phyloP scores from a whole-genome alignment of 2,888 invertebrate species.

The Clostera curtula region DNA sequence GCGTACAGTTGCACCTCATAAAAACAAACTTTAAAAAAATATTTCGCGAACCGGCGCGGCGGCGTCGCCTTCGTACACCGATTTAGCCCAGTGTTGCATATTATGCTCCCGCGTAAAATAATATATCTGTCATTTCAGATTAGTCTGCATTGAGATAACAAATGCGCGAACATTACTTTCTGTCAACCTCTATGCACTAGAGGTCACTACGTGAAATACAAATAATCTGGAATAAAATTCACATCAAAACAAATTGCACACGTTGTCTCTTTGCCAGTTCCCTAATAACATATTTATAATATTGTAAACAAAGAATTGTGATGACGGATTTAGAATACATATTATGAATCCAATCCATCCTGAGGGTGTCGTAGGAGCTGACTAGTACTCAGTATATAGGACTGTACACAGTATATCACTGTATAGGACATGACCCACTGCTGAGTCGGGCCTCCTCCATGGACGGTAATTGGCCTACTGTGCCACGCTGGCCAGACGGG shows the following conservation, averaged over 20 bases:
- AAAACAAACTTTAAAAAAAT: slow-evolving; percentile 62
- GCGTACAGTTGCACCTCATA: slow-evolving; percentile 66
- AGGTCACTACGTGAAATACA: slow-evolving; percentile 22
- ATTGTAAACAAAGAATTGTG: too few species aligned
- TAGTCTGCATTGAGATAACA: slow-evolving; percentile 39
- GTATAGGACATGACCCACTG: too few species aligned
- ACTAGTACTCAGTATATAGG: too few species aligned
- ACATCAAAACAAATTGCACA: slow-evolving; percentile 5
- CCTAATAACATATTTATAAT: too few species aligned
- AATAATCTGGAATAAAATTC: slow-evolving; percentile 16
- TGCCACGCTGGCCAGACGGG: too few species aligned
- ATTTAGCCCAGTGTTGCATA: slow-evolving; percentile 46
- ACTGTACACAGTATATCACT: too few species aligned
- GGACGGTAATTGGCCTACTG: too few species aligned
- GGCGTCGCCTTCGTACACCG: slow-evolving; percentile 30
- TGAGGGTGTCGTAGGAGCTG: too few species aligned
- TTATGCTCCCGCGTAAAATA: slow-evolving; percentile 36
- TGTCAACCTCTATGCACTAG: slow-evolving; percentile 30
- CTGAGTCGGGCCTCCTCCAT: too few species aligned
- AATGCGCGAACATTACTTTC: slow-evolving; percentile 37
- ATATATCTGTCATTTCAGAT: slow-evolving; percentile 45
- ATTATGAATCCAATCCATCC: too few species aligned
- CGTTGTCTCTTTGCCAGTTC: too few species aligned
- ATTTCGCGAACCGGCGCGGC: slow-evolving; percentile 43
- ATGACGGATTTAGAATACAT: too few species aligned